Evolutionary conservation across 2,113 vertebrate genomes (phyloP).

Genomic region (Leptobrachium ailaonicum): DNA sequence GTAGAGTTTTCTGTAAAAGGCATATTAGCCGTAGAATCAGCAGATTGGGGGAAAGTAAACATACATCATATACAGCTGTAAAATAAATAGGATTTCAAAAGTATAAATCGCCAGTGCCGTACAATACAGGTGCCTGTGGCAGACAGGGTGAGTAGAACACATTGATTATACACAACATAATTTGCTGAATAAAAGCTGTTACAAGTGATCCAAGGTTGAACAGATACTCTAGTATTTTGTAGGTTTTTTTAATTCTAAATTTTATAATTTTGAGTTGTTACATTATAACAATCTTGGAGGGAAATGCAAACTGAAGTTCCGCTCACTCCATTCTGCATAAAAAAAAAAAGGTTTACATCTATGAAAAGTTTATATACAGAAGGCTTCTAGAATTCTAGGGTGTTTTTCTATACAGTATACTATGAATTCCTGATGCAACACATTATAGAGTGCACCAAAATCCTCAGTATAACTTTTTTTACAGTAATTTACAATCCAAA

Average conservation of each 20-base stretch:
- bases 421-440: neutral
- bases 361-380: constrained; percentile 13
- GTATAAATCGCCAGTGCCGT: neutral
- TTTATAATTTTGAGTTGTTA: too few relatives aligned
- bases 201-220: too few relatives aligned
- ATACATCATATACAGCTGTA: constrained; percentile 3
- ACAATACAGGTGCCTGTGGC: too few relatives aligned
- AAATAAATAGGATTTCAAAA: constrained; percentile 1
- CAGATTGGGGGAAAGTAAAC: neutral
- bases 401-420: neutral
- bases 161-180: too few relatives aligned
- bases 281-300: too few relatives aligned
- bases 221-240: too few relatives aligned
- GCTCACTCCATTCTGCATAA: too few relatives aligned
- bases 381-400: neutral
- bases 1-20: neutral
- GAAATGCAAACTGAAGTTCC: too few relatives aligned
- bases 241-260: too few relatives aligned
- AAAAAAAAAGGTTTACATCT: too few relatives aligned
- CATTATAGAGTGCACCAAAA: neutral
- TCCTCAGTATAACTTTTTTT: constrained; percentile 2
- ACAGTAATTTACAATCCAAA: constrained; percentile 33
- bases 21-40: neutral
- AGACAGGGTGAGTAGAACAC: too few relatives aligned
- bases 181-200: too few relatives aligned